Evolutionary conservation across 1,140 invertebrate genomes (phyloP).

Genomic region (Pantala flavescens): DNA sequence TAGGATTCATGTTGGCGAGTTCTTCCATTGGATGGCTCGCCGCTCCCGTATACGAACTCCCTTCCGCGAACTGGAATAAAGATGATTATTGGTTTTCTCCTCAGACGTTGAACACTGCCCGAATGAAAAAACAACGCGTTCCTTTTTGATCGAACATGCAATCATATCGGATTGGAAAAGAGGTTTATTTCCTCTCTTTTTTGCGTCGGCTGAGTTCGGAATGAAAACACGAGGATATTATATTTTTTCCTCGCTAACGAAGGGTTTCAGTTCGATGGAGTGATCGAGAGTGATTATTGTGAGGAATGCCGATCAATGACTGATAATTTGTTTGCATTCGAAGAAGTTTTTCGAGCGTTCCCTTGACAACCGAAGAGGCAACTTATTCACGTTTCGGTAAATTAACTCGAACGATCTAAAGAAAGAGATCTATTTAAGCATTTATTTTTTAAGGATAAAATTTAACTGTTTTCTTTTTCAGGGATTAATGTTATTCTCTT

Average conservation of each 20-base stretch:
- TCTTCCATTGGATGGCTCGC: background rate
- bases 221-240: background rate
- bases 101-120: background rate
- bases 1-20: background rate
- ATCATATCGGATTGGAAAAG: conserved; percentile 6
- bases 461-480: no score
- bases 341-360: no score
- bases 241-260: background rate
- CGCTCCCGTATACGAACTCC: background rate
- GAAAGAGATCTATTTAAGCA: no score
- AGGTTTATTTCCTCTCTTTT: background rate
- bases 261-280: background rate
- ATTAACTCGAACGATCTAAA: no score
- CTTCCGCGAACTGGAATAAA: background rate
- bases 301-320: no score
- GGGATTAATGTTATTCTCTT: no score
- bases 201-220: background rate
- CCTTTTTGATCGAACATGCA: background rate
- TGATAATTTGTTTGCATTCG: no score
- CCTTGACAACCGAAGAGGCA: no score
- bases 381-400: no score
- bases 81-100: background rate
- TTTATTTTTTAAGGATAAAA: no score
- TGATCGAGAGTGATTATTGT: background rate
- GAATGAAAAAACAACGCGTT: background rate